A percentile compares a stretch with the other conserved stretches of the same genome.
phyloP scores from a whole-genome alignment of 1,140 invertebrate species.

The Ephestia elutella region DNA sequence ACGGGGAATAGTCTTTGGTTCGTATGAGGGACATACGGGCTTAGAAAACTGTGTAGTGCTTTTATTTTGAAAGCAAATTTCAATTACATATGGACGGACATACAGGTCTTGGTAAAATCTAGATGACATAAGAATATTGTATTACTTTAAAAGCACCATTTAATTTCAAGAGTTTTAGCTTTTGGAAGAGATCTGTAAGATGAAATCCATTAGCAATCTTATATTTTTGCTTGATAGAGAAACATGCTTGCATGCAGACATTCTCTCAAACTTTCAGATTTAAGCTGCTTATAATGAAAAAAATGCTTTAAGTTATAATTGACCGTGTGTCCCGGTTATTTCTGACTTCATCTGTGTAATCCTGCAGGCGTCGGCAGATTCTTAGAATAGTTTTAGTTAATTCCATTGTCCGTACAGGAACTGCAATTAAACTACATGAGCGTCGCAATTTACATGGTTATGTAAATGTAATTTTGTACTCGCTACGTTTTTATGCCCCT shows the following conservation, averaged over 20 bases:
- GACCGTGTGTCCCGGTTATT: background rate
- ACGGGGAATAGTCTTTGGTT: background rate
- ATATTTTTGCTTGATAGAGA: too few relatives aligned
- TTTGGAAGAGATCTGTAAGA: too few relatives aligned
- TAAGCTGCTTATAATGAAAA: too few relatives aligned
- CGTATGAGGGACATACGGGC: background rate
- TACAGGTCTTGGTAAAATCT: too few relatives aligned
- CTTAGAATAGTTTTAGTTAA: conserved; percentile 32
- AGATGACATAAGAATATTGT: too few relatives aligned
- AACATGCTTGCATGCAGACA: too few relatives aligned
- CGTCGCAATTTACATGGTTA: conserved; percentile 16
- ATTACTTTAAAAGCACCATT: too few relatives aligned
- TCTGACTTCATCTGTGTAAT: conserved; percentile 1
- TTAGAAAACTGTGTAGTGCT: background rate
- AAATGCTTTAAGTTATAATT: background rate
- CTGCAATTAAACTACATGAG: conserved; percentile 25
- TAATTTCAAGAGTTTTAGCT: too few relatives aligned
- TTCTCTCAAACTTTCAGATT: too few relatives aligned
- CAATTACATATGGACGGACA: too few relatives aligned
- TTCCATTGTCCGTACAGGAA: conserved; percentile 18
- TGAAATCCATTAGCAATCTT: too few relatives aligned
- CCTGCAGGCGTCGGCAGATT: background rate
- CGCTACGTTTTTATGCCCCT: background rate
- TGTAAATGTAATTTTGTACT: conserved; percentile 11
- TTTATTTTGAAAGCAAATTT: too few relatives aligned